A percentile compares a stretch with the other conserved stretches of the same genome.
Conservation (phyloP, 2,797 vertebrate species). For the Hydrophis major region DNA sequence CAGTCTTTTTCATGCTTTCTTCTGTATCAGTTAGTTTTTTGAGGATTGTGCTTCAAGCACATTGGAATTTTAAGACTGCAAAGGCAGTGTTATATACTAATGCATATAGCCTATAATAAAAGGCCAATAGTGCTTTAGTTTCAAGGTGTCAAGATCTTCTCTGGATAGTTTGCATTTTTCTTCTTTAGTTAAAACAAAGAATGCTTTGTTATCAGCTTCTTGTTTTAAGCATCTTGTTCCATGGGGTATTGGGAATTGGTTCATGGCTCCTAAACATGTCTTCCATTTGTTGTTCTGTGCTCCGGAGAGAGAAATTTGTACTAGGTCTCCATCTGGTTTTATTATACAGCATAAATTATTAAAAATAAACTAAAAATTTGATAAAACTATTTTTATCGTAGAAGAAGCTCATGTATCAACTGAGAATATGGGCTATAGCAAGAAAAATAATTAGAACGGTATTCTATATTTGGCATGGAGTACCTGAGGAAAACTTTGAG, state of each 20-base stretch:
- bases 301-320: slow-evolving; percentile 58
- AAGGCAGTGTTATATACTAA: neutral
- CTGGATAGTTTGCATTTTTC: neutral
- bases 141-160: neutral
- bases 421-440: slow-evolving; percentile 68
- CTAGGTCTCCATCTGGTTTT: slow-evolving; percentile 65
- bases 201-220: neutral
- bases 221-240: slow-evolving; percentile 6
- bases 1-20: neutral
- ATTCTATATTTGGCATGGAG: slow-evolving; percentile 34
- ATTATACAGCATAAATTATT: slow-evolving; percentile 73
- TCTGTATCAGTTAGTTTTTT: neutral
- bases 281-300: slow-evolving; percentile 53
- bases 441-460: slow-evolving; percentile 57
- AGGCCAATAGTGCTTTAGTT: neutral
- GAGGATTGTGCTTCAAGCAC: neutral
- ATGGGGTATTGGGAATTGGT: slow-evolving; percentile 30
- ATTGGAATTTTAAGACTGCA: neutral
- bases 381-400: slow-evolving; percentile 70
- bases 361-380: slow-evolving; percentile 71
- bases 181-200: neutral
- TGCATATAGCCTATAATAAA: neutral
- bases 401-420: slow-evolving; percentile 72
- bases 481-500: slow-evolving; percentile 13
- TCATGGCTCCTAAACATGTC: neutral